Conservation (phyloP, 2,113 vertebrate species). For the Syrrhaptes paradoxus region DNA sequence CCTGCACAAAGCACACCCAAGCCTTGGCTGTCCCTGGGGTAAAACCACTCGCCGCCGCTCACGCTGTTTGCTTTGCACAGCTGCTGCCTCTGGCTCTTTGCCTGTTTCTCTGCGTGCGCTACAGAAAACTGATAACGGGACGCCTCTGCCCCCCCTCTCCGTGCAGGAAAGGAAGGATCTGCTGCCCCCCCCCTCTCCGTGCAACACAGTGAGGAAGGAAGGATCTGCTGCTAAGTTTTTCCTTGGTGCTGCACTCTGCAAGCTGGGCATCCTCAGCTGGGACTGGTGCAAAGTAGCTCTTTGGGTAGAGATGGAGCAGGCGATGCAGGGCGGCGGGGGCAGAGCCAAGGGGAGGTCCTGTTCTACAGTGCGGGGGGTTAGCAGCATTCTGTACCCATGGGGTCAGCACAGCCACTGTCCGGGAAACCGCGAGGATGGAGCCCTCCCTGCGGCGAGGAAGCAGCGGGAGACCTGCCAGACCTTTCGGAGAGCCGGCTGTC, state of each 20-base stretch:
- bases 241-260: neutral
- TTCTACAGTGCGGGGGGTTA: neutral
- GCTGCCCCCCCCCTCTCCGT: neutral
- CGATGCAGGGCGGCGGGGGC: neutral
- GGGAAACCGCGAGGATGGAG: neutral
- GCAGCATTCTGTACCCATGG: neutral
- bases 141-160: neutral
- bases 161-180: neutral
- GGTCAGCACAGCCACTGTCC: neutral
- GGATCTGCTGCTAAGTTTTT: neutral
- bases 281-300: neutral
- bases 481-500: neutral
- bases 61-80: rapidly evolving
- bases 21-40: neutral
- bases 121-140: rapidly evolving
- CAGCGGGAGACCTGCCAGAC: neutral
- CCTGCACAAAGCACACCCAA: neutral
- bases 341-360: neutral
- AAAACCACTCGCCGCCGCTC: neutral
- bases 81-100: neutral
- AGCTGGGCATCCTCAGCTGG: neutral
- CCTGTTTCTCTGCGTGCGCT: rapidly evolving
- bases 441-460: neutral
- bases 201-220: neutral
- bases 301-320: neutral